Base-by-base conservation (phyloP, 2,888 invertebrate species). In the Endotricha flammealis region DNA sequence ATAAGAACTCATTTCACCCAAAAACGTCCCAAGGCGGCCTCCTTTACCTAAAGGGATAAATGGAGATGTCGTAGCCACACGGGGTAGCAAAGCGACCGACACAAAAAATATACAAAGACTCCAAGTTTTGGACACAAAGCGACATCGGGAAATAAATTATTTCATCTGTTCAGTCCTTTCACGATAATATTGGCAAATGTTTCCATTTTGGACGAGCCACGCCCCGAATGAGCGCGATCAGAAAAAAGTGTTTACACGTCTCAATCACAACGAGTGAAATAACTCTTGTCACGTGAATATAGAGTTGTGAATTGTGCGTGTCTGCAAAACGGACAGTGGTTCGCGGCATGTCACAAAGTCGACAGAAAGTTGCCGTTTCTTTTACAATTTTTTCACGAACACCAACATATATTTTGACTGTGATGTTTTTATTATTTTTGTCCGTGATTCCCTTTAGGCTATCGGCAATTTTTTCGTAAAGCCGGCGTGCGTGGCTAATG, bases 371-470 rank as follows among this genome's bases (percentile, higher is more conserved):
- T 76, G 74, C 66, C 69, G 68, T 76, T 73, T 72, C 78, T 74
- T 72, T 74, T 67, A 72, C 66, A 69, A 50, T 67, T 82, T 76
- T 80, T 60, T 48, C 56, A 52, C 42, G 46, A 67, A 67, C 63
- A 57, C 77, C 72, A 71, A 80, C 79, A 82, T 86, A 83, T 86
- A 86, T 86, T 86, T 85, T 85, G 86, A 86, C 86, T 81, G 74
- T 82, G 85, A 83, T 85, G 85, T 86, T 85, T 85, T 85, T 85
- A 86, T 86, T 83, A 86, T 80, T 86, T 85, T 81, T 82, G 85
- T 83, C 65, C 77, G 74, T 77, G 78, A 79, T 75, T 66, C 65
- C 64, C 62, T 63, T 57, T 48, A 62, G 65, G 65, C 67, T 73
- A 69, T 71, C 60, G 69, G 57, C 56, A 36, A 52, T 76, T 78